Evolutionary conservation across 2,113 vertebrate genomes (phyloP), one percentile per base, ranked within the genome.

Genomic region (Odobenus rosmarus): DNA sequence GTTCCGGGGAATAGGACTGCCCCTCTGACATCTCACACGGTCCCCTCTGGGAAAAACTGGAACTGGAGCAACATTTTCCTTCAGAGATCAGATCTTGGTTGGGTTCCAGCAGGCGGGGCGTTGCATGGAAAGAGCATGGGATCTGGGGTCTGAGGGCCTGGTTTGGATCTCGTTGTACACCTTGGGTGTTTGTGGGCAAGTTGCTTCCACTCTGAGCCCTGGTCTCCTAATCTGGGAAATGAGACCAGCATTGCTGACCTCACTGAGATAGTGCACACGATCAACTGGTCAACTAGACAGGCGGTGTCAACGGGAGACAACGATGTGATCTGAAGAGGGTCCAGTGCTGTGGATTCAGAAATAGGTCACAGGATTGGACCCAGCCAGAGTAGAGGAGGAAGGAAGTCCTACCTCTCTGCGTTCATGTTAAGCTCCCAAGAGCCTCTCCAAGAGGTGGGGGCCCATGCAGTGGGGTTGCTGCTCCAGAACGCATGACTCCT

Each of bases 231-330:
- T 82, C 53, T 42, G 72, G 36, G 33, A 28, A 33, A 9, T 12
- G 15, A 33, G 33, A 24, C 81, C 28, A 15, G 57, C n/a, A 9
- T 7, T 5, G 57, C 53, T 14, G 11, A 11, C 42, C 42, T 19
- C 15, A 0, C 53, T 12, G 62, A 57, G 83, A 26, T 21, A 46
- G 18, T 5, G 8, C 33, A 5, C 4, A 2, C 3, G 9, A 5
- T 24, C 59, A 76, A 3, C 61, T 7, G 4, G 36, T 67, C 9
- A 26, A 18, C 57, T 4, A 19, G 72, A 28, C 15, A 28, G 36
- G 14, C 3, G 51, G 61, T 14, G 61, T 36, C 3, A 1, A 28
- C 18, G 51, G 31, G 33, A 39, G 21, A 53, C 31, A 15, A 11
- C 9, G 33, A 49, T 24, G 46, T 33, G 31, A 15, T 24, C 2